Base-by-base conservation (phyloP, 2,797 vertebrate species). In the Acanthiza pusilla region DNA sequence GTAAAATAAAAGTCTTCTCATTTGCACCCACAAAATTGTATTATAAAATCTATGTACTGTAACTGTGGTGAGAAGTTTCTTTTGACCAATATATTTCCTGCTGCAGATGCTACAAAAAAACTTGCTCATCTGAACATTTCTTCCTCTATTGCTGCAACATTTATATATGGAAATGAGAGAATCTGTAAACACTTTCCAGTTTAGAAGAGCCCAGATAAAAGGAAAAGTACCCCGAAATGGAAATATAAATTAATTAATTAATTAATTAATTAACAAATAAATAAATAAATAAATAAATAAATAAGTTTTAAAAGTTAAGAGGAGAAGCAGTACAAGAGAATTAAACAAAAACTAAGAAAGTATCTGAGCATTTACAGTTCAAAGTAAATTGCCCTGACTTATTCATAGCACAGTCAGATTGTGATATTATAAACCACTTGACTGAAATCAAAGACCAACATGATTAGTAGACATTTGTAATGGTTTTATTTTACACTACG, bases 371-470 rank as follows among this genome's bases (percentile, higher is more conserved):
- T 93, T 95, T 91, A 55, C 21, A 70, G 43, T 93, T 93, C 62
- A 88, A 90, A 95, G 50, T 75, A 95, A 97, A 94, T 93, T 92
- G 21, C 42, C 30, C 57, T 61, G 29, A 45, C 43, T 84, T 92
- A 53, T 62, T 91, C 51, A 85, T 50, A 80, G n/a, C 36, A 80
- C 17, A 78, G 26, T 13, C 68, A 78, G 32, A 92, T 48, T 75
- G 20, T 76, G 87, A 89, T 42, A 73, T 75, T 84, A 93, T 61
- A 84, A 66, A 95, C 79, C 65, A 78, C 81, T 94, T 76, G 71
- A 85, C 54, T 91, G 47, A 86, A 94, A 90, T 95, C 77, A 97
- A 91, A 97, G 74, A 61, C 63, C 85, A 96, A 73, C 27, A 73
- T 63, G 76, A 85, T 95, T 89, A 89, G 25, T 18, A 40, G 60